A percentile compares a stretch with the other conserved stretches of the same genome.
These are phyloP conservation scores for Pluvianellus socialis DNA, from an alignment of 2,113 vertebrate genomes.

Conservation along the genomic window DNA sequence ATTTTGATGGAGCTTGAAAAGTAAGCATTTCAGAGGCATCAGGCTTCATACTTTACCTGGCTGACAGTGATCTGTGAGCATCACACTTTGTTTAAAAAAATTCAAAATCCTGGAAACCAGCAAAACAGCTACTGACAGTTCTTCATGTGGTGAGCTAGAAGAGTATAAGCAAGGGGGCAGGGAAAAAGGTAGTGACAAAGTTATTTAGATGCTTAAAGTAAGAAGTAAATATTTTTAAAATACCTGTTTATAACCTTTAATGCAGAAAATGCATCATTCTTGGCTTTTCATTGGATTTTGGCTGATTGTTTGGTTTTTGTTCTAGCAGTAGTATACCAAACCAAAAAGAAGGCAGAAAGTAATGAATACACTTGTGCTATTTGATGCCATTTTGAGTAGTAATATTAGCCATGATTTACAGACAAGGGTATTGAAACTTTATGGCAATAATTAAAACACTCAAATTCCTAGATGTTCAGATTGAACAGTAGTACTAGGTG, in stretches of 20 bases:
- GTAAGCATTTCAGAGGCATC: not conserved
- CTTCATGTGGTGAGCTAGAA: not conserved
- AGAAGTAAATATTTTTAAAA: not conserved
- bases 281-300: not conserved
- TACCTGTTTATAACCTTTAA: not conserved
- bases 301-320: not conserved
- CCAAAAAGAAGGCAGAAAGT: not conserved
- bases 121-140: rapidly evolving
- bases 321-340: not conserved
- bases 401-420: not conserved
- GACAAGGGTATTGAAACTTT: not conserved
- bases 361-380: not conserved
- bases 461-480: not conserved
- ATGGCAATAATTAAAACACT: not conserved
- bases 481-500: not conserved
- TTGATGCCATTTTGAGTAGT: not conserved
- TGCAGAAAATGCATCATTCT: not conserved
- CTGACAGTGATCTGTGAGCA: not conserved
- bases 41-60: not conserved
- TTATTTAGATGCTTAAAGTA: not conserved
- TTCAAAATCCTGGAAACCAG: not conserved
- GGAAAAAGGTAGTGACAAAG: not conserved
- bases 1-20: not conserved
- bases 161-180: not conserved
- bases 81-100: not conserved